Conservation (phyloP, 2,797 vertebrate species). For the Sarcoramphus papa region DNA sequence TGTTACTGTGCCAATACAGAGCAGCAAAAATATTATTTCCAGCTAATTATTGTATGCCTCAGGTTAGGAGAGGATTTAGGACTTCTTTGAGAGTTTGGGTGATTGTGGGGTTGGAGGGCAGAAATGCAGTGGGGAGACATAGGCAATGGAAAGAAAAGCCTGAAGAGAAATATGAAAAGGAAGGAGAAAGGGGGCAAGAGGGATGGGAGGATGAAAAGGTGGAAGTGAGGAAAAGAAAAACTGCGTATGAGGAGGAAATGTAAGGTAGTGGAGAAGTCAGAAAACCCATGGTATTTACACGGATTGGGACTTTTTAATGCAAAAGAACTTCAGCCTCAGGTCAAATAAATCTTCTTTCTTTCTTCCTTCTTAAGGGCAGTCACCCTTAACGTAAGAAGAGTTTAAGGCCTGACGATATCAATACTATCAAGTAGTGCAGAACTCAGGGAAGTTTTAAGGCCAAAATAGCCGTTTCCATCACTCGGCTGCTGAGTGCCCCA, state of each 20-base stretch:
- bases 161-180: background rate
- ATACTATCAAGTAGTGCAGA: background rate
- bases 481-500: background rate
- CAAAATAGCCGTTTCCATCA: background rate
- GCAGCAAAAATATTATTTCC: background rate
- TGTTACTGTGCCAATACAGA: background rate
- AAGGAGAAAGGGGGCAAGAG: background rate
- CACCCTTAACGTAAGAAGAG: background rate
- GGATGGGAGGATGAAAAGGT: background rate
- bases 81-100: background rate
- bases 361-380: background rate
- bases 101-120: background rate
- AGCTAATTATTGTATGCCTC: background rate
- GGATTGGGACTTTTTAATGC: background rate
- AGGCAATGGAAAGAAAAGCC: background rate
- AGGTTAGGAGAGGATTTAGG: background rate
- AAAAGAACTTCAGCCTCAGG: background rate
- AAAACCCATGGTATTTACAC: background rate
- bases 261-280: background rate
- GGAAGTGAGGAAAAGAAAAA: background rate
- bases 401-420: background rate
- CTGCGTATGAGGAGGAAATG: background rate
- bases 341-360: background rate
- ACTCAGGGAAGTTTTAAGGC: background rate
- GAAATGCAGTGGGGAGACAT: background rate